Evolutionary conservation across 2,888 invertebrate genomes (phyloP), one percentile per base, ranked within the genome.

Genomic region (Parnassius apollo): DNA sequence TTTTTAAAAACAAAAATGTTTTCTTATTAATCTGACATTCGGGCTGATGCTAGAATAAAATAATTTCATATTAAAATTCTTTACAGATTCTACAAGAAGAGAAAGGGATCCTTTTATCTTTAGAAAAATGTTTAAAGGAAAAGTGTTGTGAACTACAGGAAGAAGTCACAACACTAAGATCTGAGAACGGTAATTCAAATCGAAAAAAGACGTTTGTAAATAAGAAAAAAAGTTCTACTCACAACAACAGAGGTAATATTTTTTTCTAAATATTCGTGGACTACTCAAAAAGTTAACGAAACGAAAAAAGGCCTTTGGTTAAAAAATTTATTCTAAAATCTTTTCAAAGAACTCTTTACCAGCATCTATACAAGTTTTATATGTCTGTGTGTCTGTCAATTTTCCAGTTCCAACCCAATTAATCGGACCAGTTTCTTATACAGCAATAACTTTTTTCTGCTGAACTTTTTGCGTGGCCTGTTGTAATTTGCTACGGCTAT

Each of bases 91-190:
- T 96, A 64, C 95, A 95, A 86, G 96, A 96, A 83, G 96, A 96
- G 78, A 96, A 96, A 78, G 93, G 95, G 1, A 94, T 95, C 58
- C 86, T 96, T 52, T 88, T 95, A 44, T 95, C 95, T 0, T 87
- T 96, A 80, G 96, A 96, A 73, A 94, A 95, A 70, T 94, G 95
- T 63, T 85, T 96, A 46, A 95, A 96, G 74, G 95, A 95, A 69
- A 93, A 95, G 70, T 96, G 96, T 75, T 95, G 94, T 60, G 95
- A 96, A 73, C 84, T 96, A 4, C 95, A 96, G 82, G 93, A 94
- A 51, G 95, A 96, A 83, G 94, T 96, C 1, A 91, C 92, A 7
- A 93, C 94, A 0, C 78, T 94, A 12, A 88, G 93, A 68, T 93
- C 94, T 1, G 92, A 92, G 68, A 82, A 92, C 67, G 87, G 91